A percentile compares a stretch with the other conserved stretches of the same genome.
These are phyloP conservation scores for Athalia circularis DNA, from an alignment of 2,888 invertebrate genomes.

Conservation along the genomic window DNA sequence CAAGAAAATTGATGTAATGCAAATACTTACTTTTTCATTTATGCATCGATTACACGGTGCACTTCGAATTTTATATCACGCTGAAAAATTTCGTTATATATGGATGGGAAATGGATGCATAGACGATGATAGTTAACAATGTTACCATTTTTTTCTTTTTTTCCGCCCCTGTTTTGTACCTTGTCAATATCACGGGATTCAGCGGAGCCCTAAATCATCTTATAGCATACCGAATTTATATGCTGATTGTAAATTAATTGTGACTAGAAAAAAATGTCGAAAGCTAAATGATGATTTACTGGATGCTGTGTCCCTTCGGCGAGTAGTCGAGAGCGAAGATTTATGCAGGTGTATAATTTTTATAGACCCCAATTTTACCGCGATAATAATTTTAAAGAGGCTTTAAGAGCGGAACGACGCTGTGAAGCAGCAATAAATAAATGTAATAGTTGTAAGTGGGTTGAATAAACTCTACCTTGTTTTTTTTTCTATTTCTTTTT, in stretches of 20 bases:
- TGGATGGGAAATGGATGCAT: too few species aligned
- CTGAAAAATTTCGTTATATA: too few species aligned
- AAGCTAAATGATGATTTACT: conserved; percentile 61
- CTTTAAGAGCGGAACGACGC: neutral
- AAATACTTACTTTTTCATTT: too few species aligned
- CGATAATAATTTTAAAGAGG: neutral
- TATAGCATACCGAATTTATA: conserved; percentile 56
- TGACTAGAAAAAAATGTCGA: conserved; percentile 38
- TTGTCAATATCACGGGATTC: conserved; percentile 52
- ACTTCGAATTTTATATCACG: too few species aligned
- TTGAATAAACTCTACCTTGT: conserved; percentile 23
- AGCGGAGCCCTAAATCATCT: conserved; percentile 67
- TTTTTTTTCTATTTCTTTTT: too few species aligned
- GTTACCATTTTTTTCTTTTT: too few species aligned
- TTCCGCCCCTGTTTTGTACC: too few species aligned
- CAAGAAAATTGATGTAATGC: too few species aligned
- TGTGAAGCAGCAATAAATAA: neutral
- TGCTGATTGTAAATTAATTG: conserved; percentile 48
- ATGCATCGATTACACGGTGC: too few species aligned
- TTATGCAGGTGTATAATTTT: neutral
- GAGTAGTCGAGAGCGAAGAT: neutral
- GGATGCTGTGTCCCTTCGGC: conserved; percentile 59
- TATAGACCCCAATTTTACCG: neutral
- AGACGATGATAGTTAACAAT: too few species aligned
- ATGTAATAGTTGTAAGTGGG: conserved; percentile 1